Conservation (phyloP, 2,113 vertebrate species). For the Ranitomeya variabilis region DNA sequence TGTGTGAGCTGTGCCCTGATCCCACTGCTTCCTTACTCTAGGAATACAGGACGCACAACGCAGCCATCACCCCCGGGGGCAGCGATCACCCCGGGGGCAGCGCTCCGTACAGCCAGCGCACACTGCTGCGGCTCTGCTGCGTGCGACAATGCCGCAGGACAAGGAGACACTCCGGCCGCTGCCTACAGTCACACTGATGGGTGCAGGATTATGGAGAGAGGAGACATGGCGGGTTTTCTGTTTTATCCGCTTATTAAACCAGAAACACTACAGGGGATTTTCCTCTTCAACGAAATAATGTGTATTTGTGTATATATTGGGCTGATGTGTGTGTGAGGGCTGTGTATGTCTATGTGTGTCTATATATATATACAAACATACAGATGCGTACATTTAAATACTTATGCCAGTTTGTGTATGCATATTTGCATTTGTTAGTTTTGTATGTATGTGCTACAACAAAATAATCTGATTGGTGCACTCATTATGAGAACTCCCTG, state of each 20-base stretch:
- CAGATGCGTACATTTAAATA: too few relatives aligned
- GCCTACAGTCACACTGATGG: background rate
- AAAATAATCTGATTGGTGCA: too few relatives aligned
- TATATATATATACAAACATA: too few relatives aligned
- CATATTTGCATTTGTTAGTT: background rate
- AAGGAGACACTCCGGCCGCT: background rate
- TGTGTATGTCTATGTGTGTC: too few relatives aligned
- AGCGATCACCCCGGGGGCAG: background rate
- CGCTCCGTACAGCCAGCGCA: background rate
- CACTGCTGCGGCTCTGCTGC: background rate
- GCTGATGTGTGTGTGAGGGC: too few relatives aligned
- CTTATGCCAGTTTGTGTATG: too few relatives aligned
- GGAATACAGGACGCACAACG: too few relatives aligned
- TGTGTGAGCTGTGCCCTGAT: background rate
- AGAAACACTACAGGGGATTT: background rate
- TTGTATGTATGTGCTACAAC: too few relatives aligned
- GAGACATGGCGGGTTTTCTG: background rate
- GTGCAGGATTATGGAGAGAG: background rate
- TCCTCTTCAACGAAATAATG: background rate
- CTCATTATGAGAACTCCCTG: too few relatives aligned
- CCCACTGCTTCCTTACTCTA: background rate
- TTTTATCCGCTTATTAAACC: background rate
- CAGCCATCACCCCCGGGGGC: background rate
- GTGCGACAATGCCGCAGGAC: background rate
- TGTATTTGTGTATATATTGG: background rate